These are phyloP conservation scores for Festucalex cinctus DNA, from an alignment of 2,113 vertebrate species.

Conservation along the genomic window DNA sequence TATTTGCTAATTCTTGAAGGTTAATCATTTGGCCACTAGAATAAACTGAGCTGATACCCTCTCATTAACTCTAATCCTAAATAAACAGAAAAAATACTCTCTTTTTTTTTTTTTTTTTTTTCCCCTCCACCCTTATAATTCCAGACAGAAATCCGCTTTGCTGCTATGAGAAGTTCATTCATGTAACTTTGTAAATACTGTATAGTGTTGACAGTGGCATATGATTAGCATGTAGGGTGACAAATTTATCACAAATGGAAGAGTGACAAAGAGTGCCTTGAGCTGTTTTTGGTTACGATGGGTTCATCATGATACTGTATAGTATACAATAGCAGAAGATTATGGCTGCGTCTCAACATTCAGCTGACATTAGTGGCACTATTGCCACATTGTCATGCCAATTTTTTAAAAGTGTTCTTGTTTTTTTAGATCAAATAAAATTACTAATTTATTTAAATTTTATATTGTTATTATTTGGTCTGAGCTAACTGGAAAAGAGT, in stretches of 20 bases:
- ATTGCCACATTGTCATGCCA: too few relatives aligned
- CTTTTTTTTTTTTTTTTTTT: too few relatives aligned
- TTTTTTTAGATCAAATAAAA: background rate
- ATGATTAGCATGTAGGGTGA: background rate
- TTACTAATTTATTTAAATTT: background rate
- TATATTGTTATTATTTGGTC: background rate
- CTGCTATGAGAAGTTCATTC: background rate
- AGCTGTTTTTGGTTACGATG: background rate
- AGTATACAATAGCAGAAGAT: too few relatives aligned
- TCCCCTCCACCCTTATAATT: background rate
- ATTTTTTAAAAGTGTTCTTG: too few relatives aligned
- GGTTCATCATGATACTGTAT: background rate
- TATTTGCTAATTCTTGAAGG: too few relatives aligned
- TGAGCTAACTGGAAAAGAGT: constrained; percentile 28
- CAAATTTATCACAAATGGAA: background rate
- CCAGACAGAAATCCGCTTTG: background rate
- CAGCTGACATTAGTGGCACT: too few relatives aligned
- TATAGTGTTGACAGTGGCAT: background rate
- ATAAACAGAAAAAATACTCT: background rate
- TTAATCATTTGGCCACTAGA: too few relatives aligned
- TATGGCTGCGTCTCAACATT: too few relatives aligned
- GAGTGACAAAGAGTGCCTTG: background rate
- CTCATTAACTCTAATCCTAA: background rate
- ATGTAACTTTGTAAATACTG: too few relatives aligned
- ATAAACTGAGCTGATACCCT: background rate